Percentiles rank a stretch among this genome's conserved stretches.
phyloP scores from a whole-genome alignment of 1,140 invertebrate species.

The Heliconius melpomene region DNA sequence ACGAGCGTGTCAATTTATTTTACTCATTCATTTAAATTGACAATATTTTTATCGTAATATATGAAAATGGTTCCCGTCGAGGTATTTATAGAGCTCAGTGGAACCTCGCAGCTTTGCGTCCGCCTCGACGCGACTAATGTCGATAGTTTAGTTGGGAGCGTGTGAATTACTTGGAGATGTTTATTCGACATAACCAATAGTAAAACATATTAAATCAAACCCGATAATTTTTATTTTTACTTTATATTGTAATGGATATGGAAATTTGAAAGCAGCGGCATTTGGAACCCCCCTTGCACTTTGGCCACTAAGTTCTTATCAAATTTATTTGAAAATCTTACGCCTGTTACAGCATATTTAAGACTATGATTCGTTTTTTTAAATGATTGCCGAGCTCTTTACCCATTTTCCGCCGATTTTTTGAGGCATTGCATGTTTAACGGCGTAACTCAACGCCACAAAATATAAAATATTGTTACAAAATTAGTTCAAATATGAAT shows the following conservation, averaged over 20 bases:
- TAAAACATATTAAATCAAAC: background rate
- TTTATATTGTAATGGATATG: background rate
- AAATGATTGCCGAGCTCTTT: no score
- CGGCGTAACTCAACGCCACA: no score
- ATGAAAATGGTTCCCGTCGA: background rate
- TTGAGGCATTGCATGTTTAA: no score
- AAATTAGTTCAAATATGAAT: no score
- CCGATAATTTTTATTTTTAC: background rate
- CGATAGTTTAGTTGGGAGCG: background rate
- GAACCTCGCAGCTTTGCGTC: background rate
- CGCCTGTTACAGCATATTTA: no score
- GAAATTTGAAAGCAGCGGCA: background rate
- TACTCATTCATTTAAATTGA: slow-evolving; percentile 14
- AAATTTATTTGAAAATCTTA: no score
- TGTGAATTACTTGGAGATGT: background rate
- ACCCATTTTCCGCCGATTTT: no score
- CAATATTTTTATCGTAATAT: slow-evolving; percentile 28
- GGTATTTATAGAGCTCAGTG: background rate
- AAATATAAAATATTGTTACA: no score
- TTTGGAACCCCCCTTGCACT: no score
- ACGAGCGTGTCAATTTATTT: background rate
- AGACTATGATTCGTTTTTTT: no score
- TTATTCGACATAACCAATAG: background rate
- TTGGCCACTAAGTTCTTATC: no score
- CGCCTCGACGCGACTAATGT: background rate